Conservation (phyloP, 2,888 invertebrate species). For the Pyrocoelia pectoralis region DNA sequence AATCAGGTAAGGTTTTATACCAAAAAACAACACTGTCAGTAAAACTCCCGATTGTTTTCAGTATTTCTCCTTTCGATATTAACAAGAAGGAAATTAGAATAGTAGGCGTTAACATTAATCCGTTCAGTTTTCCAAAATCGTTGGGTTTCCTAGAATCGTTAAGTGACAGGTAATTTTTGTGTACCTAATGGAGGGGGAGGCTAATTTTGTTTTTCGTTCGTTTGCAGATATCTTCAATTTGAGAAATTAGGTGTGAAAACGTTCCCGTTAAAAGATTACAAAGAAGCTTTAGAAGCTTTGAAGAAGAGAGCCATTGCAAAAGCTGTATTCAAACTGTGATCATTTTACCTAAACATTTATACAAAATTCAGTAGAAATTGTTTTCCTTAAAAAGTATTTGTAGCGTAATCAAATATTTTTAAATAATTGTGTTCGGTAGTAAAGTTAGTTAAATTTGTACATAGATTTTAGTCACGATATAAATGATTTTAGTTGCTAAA, state of each 20-base stretch:
- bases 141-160: constrained; percentile 70
- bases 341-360: background rate
- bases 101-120: constrained; percentile 73
- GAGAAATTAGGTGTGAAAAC: constrained; percentile 67
- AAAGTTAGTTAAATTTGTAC: background rate
- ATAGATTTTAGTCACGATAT: background rate
- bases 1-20: constrained; percentile 50
- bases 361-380: background rate
- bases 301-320: constrained; percentile 67
- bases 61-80: constrained; percentile 67
- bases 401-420: background rate
- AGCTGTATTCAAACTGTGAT: constrained; percentile 65
- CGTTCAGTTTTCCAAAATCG: constrained; percentile 71
- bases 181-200: too few relatives aligned
- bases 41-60: constrained; percentile 48
- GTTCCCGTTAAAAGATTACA: constrained; percentile 64
- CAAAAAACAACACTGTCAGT: background rate
- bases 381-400: background rate
- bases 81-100: constrained; percentile 71
- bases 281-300: constrained; percentile 63
- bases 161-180: constrained; percentile 63
- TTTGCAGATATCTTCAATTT: constrained; percentile 66
- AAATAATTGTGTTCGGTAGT: background rate
- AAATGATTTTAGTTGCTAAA: background rate
- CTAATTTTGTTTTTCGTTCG: background rate